Evolutionary conservation across 2,113 vertebrate species (phyloP).

Genomic region (Eleginops maclovinus): DNA sequence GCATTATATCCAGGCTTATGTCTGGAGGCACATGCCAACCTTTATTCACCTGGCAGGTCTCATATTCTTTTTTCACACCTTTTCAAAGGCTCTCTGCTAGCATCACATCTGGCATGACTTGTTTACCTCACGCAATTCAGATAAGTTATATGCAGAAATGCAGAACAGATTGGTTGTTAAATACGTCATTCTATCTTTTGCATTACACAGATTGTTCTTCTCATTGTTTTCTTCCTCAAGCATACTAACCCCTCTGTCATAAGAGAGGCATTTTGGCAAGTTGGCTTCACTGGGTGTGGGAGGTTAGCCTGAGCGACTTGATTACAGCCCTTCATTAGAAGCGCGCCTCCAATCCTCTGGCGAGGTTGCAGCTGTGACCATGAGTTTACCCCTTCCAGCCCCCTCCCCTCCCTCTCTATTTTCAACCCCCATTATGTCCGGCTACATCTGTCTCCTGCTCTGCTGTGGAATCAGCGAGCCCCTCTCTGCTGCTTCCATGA

Average conservation of each 20-base stretch:
- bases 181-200: slow-evolving; percentile 29
- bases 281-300: slow-evolving; percentile 70
- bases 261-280: slow-evolving; percentile 69
- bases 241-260: slow-evolving; percentile 53
- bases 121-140: slow-evolving; percentile 12
- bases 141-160: slow-evolving; percentile 25
- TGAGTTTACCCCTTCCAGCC: slow-evolving; percentile 17
- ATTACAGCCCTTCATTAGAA: slow-evolving; percentile 76
- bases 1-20: not conserved
- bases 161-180: slow-evolving; percentile 49
- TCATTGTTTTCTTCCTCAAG: slow-evolving; percentile 46
- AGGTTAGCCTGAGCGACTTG: slow-evolving; percentile 69
- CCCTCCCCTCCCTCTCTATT: not conserved
- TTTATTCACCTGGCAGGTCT: slow-evolving; percentile 15
- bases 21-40: slow-evolving; percentile 5
- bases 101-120: slow-evolving; percentile 38
- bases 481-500: slow-evolving; percentile 51
- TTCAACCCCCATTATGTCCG: slow-evolving; percentile 60
- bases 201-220: slow-evolving; percentile 13
- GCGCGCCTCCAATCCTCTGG: slow-evolving; percentile 64
- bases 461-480: slow-evolving; percentile 46
- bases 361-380: slow-evolving; percentile 73
- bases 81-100: slow-evolving; percentile 8
- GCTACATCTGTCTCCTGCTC: slow-evolving; percentile 68
- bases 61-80: slow-evolving; percentile 4